Conservation (phyloP, 2,888 invertebrate species). For the Scaptomyza tumidula region DNA sequence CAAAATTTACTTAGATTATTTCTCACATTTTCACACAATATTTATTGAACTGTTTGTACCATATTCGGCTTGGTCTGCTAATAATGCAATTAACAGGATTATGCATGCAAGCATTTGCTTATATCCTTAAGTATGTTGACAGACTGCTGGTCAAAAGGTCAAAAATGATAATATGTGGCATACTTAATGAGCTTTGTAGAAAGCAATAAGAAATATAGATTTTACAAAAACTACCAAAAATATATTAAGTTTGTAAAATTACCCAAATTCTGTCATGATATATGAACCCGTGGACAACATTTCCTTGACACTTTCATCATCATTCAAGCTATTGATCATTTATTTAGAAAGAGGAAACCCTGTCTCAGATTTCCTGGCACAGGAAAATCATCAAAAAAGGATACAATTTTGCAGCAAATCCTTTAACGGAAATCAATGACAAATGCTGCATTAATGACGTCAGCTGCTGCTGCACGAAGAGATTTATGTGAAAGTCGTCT, state of each 20-base stretch:
- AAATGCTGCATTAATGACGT: constrained; percentile 71
- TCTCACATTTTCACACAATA: constrained; percentile 58
- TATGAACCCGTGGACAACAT: constrained; percentile 38
- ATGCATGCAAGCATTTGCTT: constrained; percentile 65
- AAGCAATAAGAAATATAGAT: constrained; percentile 1
- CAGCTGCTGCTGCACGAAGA: constrained; percentile 68
- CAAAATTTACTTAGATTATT: constrained; percentile 46
- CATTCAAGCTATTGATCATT: constrained; percentile 50
- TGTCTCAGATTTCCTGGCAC: constrained; percentile 56
- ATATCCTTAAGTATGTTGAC: constrained; percentile 65
- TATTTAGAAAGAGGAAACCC: constrained; percentile 27
- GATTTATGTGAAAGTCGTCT: constrained; percentile 69
- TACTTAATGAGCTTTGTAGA: constrained; percentile 7
- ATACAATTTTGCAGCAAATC: constrained; percentile 61
- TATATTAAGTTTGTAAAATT: constrained; percentile 38
- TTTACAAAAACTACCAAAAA: constrained; percentile 2
- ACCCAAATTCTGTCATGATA: constrained; percentile 39
- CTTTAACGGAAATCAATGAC: constrained; percentile 71
- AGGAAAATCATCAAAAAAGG: constrained; percentile 43
- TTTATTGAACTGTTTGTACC: constrained; percentile 66
- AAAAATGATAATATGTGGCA: constrained; percentile 54
- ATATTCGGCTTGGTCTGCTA: constrained; percentile 56
- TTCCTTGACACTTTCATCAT: constrained; percentile 31
- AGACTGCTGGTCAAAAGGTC: constrained; percentile 65
- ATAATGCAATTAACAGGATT: constrained; percentile 81